These are phyloP conservation scores for Dynastes tityus DNA, from an alignment of 2,888 invertebrate species.

Conservation along the genomic window DNA sequence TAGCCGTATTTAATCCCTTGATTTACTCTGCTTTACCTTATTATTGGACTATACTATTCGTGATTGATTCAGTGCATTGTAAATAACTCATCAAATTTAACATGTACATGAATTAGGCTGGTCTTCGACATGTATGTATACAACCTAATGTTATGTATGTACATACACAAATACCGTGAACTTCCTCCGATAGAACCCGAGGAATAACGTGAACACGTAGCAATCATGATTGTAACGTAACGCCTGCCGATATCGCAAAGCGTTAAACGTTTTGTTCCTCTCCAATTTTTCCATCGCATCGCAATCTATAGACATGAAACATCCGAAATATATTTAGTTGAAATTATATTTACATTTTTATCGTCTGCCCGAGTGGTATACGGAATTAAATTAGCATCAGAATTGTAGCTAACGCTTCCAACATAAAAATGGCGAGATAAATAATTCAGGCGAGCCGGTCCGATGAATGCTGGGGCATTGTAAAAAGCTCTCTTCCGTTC, in stretches of 20 bases:
- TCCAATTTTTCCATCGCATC: not conserved
- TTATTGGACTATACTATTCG: no score
- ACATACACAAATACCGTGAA: not conserved
- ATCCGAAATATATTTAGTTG: constrained; percentile 30
- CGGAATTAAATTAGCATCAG: constrained; percentile 45
- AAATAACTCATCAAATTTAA: no score
- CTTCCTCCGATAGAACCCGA: not conserved
- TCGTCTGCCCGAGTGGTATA: constrained; percentile 36
- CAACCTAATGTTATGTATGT: no score
- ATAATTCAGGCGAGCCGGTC: constrained; percentile 42
- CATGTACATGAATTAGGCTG: no score
- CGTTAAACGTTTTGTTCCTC: constrained; percentile 4
- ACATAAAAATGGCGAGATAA: constrained; percentile 43
- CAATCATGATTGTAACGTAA: no score
- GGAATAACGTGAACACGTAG: not conserved
- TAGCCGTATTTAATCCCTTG: no score
- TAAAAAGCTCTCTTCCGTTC: constrained; percentile 15
- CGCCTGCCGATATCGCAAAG: not conserved
- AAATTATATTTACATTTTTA: constrained; percentile 47
- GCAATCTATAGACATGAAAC: not conserved
- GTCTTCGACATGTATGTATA: no score
- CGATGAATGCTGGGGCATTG: constrained; percentile 35
- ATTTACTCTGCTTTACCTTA: no score
- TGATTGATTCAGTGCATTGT: no score
- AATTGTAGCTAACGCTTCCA: constrained; percentile 44